Conservation (phyloP, 1,140 invertebrate genomes). For the Arctopsyche grandis region DNA sequence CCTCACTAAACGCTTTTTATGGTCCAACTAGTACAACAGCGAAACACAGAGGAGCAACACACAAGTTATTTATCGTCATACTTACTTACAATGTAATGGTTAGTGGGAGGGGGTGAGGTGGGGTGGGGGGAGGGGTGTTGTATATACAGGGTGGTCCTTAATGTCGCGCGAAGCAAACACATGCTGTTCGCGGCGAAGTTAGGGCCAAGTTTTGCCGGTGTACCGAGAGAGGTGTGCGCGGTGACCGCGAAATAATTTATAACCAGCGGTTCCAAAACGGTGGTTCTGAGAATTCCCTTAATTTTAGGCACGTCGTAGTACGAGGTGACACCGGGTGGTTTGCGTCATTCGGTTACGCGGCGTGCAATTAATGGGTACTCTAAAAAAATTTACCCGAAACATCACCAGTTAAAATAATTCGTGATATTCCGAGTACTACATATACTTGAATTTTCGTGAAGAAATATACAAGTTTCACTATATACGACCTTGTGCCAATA, state of each 20-base stretch:
- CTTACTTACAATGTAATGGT: not conserved
- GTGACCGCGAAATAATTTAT: slow-evolving; percentile 30
- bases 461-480: too few species aligned
- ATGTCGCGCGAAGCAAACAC: slow-evolving; percentile 18
- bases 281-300: too few species aligned
- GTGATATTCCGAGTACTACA: too few species aligned
- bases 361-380: too few species aligned
- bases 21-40: slow-evolving; percentile 1
- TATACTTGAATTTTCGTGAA: too few species aligned
- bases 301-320: too few species aligned
- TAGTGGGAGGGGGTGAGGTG: not conserved
- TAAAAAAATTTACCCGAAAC: too few species aligned
- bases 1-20: not conserved
- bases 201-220: not conserved
- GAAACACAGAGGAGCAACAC: not conserved
- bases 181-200: slow-evolving; percentile 10
- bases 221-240: not conserved
- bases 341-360: too few species aligned
- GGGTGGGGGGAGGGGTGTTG: not conserved
- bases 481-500: too few species aligned
- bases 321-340: too few species aligned
- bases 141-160: not conserved
- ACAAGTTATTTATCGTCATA: slow-evolving; percentile 20
- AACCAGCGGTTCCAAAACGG: too few species aligned
- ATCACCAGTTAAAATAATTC: too few species aligned